phyloP scores from a whole-genome alignment of 2,113 vertebrate species.

The Rhodinocichla rosea region DNA sequence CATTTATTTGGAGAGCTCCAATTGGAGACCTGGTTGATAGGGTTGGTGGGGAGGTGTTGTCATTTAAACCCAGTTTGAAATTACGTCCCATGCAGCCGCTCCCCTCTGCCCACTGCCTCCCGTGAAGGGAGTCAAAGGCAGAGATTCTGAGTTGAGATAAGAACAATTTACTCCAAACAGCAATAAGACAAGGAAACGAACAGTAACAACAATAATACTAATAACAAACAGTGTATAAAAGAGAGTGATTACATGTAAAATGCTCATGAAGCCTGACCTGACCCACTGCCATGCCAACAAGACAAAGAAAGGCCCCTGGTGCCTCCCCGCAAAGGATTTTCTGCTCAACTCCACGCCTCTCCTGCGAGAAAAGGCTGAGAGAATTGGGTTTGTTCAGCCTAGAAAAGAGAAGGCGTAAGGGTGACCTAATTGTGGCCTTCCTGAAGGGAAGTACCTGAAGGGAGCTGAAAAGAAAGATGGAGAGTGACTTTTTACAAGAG shows the following conservation, averaged over 20 bases:
- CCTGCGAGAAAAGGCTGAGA: neutral
- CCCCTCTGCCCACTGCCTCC: neutral
- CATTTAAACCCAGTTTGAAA: neutral
- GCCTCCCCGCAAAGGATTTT: rapidly evolving
- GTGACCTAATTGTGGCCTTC: neutral
- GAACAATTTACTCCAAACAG: neutral
- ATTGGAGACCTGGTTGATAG: neutral
- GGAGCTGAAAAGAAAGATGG: rapidly evolving
- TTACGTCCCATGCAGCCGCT: neutral
- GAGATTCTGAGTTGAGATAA: neutral
- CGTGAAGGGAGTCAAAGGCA: neutral
- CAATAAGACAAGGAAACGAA: neutral
- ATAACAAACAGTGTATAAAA: neutral
- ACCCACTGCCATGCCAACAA: neutral
- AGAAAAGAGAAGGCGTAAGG: neutral
- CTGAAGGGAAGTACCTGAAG: neutral
- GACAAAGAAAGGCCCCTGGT: neutral
- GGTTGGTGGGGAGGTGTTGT: neutral
- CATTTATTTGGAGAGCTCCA: neutral
- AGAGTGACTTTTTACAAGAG: neutral
- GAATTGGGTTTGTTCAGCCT: neutral
- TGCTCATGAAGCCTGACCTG: neutral
- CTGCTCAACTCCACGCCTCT: neutral
- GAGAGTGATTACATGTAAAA: neutral
- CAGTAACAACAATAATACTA: neutral